phyloP scores from a whole-genome alignment of 2,888 invertebrate genomes.

The Hecatera dysodea region DNA sequence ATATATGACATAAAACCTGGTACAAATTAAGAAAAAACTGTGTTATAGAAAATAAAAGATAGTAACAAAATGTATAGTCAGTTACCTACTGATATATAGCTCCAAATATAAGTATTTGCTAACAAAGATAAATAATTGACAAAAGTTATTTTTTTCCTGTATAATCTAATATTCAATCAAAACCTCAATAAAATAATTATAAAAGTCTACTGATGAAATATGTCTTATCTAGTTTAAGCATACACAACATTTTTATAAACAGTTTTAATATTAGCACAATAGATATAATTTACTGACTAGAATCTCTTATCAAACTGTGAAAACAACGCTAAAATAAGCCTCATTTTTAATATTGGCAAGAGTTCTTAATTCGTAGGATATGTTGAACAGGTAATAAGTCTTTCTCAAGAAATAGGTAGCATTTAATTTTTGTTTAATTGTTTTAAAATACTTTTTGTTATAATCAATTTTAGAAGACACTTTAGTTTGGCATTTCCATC shows the following conservation, averaged over 20 bases:
- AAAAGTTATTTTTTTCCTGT: neutral
- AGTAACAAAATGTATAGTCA: no score
- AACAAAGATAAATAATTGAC: neutral
- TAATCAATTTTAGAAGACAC: constrained; percentile 65
- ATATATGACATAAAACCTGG: neutral
- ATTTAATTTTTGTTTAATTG: constrained; percentile 36
- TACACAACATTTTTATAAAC: constrained; percentile 18
- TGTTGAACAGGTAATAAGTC: constrained; percentile 78
- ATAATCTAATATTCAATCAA: neutral
- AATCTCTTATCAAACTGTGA: constrained; percentile 52
- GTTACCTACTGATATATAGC: no score
- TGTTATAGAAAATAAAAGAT: no score
- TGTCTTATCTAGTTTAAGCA: constrained; percentile 14
- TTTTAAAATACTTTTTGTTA: constrained; percentile 49
- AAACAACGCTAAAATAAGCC: constrained; percentile 78
- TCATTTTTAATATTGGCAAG: constrained; percentile 72
- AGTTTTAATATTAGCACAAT: constrained; percentile 18
- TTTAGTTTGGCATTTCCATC: constrained; percentile 75
- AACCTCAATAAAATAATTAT: neutral
- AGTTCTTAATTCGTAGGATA: constrained; percentile 77
- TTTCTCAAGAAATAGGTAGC: constrained; percentile 69
- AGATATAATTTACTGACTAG: constrained; percentile 57
- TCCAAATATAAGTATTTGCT: no score
- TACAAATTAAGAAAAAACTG: neutral
- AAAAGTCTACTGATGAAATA: constrained; percentile 23